Base-by-base conservation (phyloP, 2,888 invertebrate species). In the Chouioia cunea region DNA sequence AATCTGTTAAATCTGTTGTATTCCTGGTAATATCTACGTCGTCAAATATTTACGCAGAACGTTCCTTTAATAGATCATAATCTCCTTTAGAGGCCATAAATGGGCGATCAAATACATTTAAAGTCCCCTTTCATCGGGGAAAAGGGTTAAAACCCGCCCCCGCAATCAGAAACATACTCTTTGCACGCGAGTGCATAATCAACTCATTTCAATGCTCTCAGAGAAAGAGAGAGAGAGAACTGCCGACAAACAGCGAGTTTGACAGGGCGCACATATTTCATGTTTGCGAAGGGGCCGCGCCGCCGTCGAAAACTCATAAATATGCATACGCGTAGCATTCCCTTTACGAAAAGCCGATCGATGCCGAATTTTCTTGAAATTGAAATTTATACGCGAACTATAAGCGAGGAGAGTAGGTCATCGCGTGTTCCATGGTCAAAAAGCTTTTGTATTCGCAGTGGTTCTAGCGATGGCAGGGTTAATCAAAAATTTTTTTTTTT, bases 251-350 rank as follows among this genome's bases (percentile, higher is more conserved):
- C 65, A 56, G 18, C 47, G 36, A 66, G 16, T 78, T 78, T 77
- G 78, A 79, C 74, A 77, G 75, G 73, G 70, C 65, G 62, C 18
- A 72, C 70, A 76, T 72, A 76, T 79, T 76, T 77, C 75, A 76
- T 75, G 36, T 36, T 36, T 36, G 36, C 64, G 64, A 74, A 36
- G 73, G 71, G 73, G 56, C 62, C 56, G 54, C 50, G 15, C 53
- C 65, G 12, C 36, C 36, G 36, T 36, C 69, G 65, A 73, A 67
- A 75, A 60, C 77, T 79, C 79, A 79, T 79, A 79, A 79, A 79
- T 80, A 79, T 80, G 77, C 78, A 78, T 47, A 73, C 53, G n/a
- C n/a, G 20, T 16, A 23, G 27, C 48, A 15, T 16, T 15, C 46
- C 27, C 64, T 23, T 44, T 18, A n/a, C 54, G n/a, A n/a, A n/a